Evolutionary conservation across 1,140 invertebrate genomes (phyloP), one percentile per base, ranked within the genome.

Genomic region (Lepidotrigona ventralis): DNA sequence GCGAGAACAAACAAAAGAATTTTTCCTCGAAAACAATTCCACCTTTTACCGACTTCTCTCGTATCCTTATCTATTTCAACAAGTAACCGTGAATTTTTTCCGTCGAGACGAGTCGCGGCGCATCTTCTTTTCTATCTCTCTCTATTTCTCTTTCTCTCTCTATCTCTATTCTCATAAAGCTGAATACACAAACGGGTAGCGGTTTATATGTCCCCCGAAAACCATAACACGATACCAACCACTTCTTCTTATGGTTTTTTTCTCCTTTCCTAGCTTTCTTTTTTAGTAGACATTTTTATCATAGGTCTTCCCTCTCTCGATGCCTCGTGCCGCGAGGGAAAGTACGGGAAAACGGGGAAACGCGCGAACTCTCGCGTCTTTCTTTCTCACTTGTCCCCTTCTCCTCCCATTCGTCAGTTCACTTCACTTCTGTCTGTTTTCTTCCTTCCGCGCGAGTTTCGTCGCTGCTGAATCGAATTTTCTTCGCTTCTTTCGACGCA

Each of bases 241-340:
- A 63, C 64, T 75, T 81, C 86, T 88, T 86, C 86, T 89, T 90
- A 90, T 90, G 75, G 87, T 88, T 87, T 90, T 29, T 89, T 75
- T 79, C 81, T 83, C 77, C 76, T 79, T 81, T 83, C 77, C 88
- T 85, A 87, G 88, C 85, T 88, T 90, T 90, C 81, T 87, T 90
- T 46, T 91, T 90, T 80, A 78, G 90, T 91, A 91, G 90, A 89
- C 90, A 92, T 92, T 91, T 56, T 88, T 92, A 91, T 91, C 86
- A 91, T 93, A 91, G 90, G 89, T 91, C 87, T 90, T 90, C 85
- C 91, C 89, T 89, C 89, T 88, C 91, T 90, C 72, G 83, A 91
- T 88, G 91, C 91, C 90, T 88, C 91, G 90, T 88, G 89, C 89
- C 91, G 89, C 86, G 88, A 88, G 87, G 83, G 71, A 88, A 90